phyloP scores from a whole-genome alignment of 2,888 invertebrate species.

The Rhyacophila evoluta region DNA sequence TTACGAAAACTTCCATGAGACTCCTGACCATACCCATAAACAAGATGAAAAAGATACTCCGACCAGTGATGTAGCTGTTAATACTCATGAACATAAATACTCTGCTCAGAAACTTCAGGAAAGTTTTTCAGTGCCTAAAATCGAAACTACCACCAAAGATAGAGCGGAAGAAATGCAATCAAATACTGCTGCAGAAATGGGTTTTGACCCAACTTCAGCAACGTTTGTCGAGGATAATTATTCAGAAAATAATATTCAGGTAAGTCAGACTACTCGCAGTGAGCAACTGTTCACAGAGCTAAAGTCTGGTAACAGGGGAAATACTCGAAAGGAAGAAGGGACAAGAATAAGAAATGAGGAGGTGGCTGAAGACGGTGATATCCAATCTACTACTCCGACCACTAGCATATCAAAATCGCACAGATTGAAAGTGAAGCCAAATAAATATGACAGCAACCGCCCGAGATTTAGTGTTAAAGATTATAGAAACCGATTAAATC shows the following conservation, averaged over 20 bases:
- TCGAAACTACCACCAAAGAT: constrained; percentile 62
- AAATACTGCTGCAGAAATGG: constrained; percentile 30
- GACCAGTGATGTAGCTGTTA: constrained; percentile 67
- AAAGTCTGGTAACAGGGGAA: constrained; percentile 47
- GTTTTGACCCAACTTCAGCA: constrained; percentile 36
- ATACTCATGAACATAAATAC: constrained; percentile 57
- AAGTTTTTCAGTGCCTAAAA: constrained; percentile 58
- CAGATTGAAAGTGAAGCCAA: constrained; percentile 63
- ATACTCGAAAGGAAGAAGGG: constrained; percentile 36
- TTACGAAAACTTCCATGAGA: constrained; percentile 60
- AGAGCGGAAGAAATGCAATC: constrained; percentile 56
- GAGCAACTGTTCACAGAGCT: constrained; percentile 47
- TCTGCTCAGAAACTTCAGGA: constrained; percentile 46
- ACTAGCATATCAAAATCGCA: constrained; percentile 54
- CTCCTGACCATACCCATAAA: constrained; percentile 66
- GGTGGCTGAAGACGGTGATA: constrained; percentile 56
- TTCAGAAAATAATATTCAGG: constrained; percentile 32
- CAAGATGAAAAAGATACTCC: constrained; percentile 70
- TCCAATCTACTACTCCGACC: constrained; percentile 56
- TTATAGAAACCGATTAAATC: constrained; percentile 75
- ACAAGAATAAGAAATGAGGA: constrained; percentile 56
- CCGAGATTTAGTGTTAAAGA: constrained; percentile 84
- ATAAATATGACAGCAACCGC: constrained; percentile 73
- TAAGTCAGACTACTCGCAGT: constrained; percentile 41
- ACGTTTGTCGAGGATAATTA: constrained; percentile 38